These are phyloP conservation scores for Zygogramma bicolorata DNA, from an alignment of 2,888 invertebrate species.

Conservation along the genomic window DNA sequence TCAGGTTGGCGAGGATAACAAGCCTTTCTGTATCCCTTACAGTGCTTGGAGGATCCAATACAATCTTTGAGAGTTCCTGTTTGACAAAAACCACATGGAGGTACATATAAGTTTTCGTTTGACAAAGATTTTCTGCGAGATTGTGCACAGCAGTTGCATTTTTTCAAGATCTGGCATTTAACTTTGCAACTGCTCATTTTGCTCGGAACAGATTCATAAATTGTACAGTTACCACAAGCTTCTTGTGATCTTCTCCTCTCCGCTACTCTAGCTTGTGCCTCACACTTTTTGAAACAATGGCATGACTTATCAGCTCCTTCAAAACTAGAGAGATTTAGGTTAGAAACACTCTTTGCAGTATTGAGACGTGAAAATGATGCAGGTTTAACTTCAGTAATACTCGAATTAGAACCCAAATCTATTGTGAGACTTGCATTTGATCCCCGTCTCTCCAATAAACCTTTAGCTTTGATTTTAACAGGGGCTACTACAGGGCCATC, in stretches of 20 bases:
- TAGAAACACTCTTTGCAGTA: slow-evolving; percentile 69
- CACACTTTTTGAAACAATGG: slow-evolving; percentile 53
- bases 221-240: slow-evolving; percentile 63
- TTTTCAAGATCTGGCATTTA: slow-evolving; percentile 29
- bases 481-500: slow-evolving; percentile 64
- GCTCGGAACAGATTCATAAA: slow-evolving; percentile 62
- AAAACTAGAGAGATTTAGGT: slow-evolving; percentile 63
- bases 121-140: slow-evolving; percentile 71
- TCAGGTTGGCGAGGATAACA: slow-evolving; percentile 65
- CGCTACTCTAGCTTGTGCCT: slow-evolving; percentile 40
- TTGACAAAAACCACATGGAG: slow-evolving; percentile 67
- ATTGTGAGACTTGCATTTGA: slow-evolving; percentile 92
- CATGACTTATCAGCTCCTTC: slow-evolving; percentile 56
- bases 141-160: slow-evolving; percentile 58
- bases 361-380: slow-evolving; percentile 66
- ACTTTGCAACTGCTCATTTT: slow-evolving; percentile 52
- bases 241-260: slow-evolving; percentile 60
- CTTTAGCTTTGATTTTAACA: slow-evolving; percentile 72
- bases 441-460: slow-evolving; percentile 85
- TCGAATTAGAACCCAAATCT: slow-evolving; percentile 74
- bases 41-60: slow-evolving; percentile 51
- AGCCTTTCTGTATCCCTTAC: slow-evolving; percentile 59
- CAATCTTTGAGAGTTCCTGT: slow-evolving; percentile 61
- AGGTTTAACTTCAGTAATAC: slow-evolving; percentile 61
- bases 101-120: slow-evolving; percentile 72